Conservation (phyloP, 1,140 invertebrate species). For the Eumaeus atala region DNA sequence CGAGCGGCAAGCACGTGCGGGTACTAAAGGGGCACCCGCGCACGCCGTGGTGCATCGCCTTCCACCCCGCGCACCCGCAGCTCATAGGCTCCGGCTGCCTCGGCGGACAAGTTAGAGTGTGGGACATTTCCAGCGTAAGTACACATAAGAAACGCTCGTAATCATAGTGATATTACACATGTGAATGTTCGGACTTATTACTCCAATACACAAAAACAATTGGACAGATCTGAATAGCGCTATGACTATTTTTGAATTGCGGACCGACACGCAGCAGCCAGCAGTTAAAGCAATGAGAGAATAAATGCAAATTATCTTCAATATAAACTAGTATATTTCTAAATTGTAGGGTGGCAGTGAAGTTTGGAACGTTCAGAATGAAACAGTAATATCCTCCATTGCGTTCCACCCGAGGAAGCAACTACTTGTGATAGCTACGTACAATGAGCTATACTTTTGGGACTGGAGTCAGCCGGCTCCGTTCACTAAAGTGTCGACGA, state of each 20-base stretch:
- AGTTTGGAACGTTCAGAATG: conserved; percentile 82
- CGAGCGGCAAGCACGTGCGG: conserved; percentile 85
- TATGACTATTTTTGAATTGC: too few species aligned
- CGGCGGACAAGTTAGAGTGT: conserved; percentile 91
- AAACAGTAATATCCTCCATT: conserved; percentile 87
- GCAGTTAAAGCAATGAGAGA: too few species aligned
- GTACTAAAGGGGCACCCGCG: conserved; percentile 88
- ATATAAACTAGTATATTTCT: neutral
- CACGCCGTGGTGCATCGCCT: conserved; percentile 94
- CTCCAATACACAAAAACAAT: too few species aligned
- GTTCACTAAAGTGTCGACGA: conserved; percentile 81
- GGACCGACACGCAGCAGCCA: too few species aligned
- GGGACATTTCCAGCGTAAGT: conserved; percentile 89
- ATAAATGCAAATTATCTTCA: too few species aligned
- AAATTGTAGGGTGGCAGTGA: conserved; percentile 84
- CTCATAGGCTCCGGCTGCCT: conserved; percentile 92
- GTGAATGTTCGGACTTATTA: too few species aligned
- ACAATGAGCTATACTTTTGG: conserved; percentile 92
- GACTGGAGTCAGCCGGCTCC: conserved; percentile 88
- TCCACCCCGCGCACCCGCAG: conserved; percentile 89
- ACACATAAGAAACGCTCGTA: too few species aligned
- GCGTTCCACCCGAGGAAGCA: conserved; percentile 90
- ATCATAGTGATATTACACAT: too few species aligned
- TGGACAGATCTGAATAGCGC: too few species aligned
- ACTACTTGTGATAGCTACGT: conserved; percentile 88